Evolutionary conservation across 2,113 vertebrate species (phyloP).

Genomic region (Monarcha castaneiventris): DNA sequence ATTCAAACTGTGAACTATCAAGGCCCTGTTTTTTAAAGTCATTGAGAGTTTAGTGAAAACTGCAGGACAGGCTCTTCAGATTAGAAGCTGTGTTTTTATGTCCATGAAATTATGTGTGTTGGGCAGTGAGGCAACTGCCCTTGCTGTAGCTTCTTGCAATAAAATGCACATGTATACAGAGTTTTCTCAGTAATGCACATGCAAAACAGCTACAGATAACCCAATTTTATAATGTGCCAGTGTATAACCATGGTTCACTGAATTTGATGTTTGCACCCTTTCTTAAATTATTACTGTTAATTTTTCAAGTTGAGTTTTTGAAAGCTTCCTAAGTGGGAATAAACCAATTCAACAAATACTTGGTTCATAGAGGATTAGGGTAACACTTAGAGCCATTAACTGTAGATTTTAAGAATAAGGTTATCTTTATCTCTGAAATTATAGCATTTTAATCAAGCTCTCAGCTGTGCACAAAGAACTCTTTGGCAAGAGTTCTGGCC

Average conservation of each 20-base stretch:
- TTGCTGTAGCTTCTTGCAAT: not conserved
- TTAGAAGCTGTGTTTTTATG: not conserved
- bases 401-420: not conserved
- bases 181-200: not conserved
- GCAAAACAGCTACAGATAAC: not conserved
- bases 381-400: not conserved
- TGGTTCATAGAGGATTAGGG: not conserved
- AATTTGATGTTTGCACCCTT: not conserved
- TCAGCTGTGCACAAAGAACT: not conserved
- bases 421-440: not conserved
- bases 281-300: not conserved
- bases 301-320: not conserved
- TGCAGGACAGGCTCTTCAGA: not conserved
- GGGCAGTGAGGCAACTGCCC: not conserved
- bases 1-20: not conserved
- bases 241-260: not conserved
- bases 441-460: not conserved
- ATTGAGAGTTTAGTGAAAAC: not conserved
- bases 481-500: not conserved
- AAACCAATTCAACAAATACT: not conserved
- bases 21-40: not conserved
- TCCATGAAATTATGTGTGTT: not conserved
- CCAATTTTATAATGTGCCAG: not conserved
- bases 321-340: not conserved
- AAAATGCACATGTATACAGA: not conserved